Conservation (phyloP, 2,797 vertebrate genomes). For the Cercopithecus neglectus region DNA sequence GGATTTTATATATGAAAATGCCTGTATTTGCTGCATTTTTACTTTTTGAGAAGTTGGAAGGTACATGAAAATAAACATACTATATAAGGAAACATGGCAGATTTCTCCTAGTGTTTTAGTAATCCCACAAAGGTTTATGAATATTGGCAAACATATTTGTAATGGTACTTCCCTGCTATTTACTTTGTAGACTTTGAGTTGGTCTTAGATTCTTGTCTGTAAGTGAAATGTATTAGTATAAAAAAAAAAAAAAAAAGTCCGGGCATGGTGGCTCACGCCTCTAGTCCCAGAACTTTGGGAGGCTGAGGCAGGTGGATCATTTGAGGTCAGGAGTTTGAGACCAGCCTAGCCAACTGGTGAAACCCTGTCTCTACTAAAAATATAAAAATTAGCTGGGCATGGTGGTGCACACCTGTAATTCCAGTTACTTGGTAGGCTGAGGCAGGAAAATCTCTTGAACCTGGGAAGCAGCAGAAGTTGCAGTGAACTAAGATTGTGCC, state of each 20-base stretch:
- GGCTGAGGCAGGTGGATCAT: not conserved
- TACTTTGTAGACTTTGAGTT: not conserved
- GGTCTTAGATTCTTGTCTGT: not conserved
- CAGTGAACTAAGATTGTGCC: not conserved
- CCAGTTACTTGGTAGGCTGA: not conserved
- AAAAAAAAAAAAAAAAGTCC: not conserved
- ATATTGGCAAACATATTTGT: not conserved
- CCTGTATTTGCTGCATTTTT: conserved; percentile 38
- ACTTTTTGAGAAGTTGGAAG: conserved; percentile 26
- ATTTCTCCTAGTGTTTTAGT: not conserved
- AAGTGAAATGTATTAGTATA: not conserved
- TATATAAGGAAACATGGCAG: not conserved
- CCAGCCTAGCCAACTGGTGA: not conserved
- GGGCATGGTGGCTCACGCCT: accelerated
- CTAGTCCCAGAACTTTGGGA: not conserved
- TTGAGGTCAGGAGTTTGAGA: not conserved
- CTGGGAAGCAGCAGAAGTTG: not conserved
- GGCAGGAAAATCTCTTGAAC: not conserved
- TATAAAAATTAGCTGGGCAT: not conserved
- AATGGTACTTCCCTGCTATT: not conserved
- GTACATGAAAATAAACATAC: conserved; percentile 14
- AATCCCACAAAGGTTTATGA: not conserved
- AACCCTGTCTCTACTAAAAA: not conserved
- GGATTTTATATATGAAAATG: conserved; percentile 35
- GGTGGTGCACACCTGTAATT: not conserved